Conservation (phyloP, 2,113 vertebrate genomes). For the Pollachius pollachius region DNA sequence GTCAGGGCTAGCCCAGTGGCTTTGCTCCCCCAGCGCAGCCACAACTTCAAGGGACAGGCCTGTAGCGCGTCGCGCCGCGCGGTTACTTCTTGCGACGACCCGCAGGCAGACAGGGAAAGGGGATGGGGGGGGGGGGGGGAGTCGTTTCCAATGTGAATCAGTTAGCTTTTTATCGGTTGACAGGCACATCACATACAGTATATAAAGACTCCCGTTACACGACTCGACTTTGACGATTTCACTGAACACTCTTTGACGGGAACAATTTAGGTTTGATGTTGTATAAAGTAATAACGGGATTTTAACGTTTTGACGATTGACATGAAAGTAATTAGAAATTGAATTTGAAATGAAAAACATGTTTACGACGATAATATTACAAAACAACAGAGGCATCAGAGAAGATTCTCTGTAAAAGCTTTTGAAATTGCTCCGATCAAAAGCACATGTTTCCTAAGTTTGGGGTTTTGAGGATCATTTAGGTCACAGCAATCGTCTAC, state of each 20-base stretch:
- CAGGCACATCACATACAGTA: no score
- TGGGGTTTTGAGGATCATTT: slow-evolving; percentile 22
- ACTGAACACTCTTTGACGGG: no score
- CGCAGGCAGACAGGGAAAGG: neutral
- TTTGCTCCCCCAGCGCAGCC: slow-evolving; percentile 39
- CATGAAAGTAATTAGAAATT: no score
- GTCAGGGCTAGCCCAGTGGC: slow-evolving; percentile 39
- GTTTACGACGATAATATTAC: slow-evolving; percentile 12
- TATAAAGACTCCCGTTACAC: no score
- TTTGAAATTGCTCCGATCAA: slow-evolving; percentile 6
- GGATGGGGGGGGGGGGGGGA: neutral
- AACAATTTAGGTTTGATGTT: no score
- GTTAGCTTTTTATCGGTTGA: no score
- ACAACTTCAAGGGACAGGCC: slow-evolving; percentile 37
- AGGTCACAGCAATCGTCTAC: slow-evolving; percentile 20
- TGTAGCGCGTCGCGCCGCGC: slow-evolving; percentile 26
- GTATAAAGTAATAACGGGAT: no score
- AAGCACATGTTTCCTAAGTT: slow-evolving; percentile 20
- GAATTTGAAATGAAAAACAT: neutral
- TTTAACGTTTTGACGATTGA: no score
- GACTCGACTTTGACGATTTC: no score
- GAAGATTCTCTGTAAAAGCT: slow-evolving; percentile 13
- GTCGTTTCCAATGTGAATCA: no score
- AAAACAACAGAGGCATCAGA: slow-evolving; percentile 20
- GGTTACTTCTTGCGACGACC: slow-evolving; percentile 16